A percentile compares a stretch with the other conserved stretches of the same genome.
These are phyloP conservation scores for Holcopasites calliopsidis DNA, from an alignment of 1,140 invertebrate genomes.

Conservation along the genomic window DNA sequence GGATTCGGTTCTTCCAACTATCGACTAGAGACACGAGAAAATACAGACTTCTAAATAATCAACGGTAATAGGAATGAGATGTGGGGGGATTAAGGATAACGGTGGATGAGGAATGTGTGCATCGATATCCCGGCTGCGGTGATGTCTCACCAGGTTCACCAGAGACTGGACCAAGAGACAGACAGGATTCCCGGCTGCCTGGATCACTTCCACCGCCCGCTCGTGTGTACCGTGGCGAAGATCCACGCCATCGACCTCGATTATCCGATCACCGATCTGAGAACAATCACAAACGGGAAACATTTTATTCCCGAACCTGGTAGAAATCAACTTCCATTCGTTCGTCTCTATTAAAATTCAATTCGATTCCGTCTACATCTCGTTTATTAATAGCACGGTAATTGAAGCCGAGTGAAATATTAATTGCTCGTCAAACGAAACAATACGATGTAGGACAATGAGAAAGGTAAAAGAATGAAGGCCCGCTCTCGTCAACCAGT, in stretches of 20 bases:
- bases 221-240: conserved; percentile 95
- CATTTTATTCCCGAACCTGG: no score
- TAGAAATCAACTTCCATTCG: no score
- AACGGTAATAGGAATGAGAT: no score
- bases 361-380: no score
- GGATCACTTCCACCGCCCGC: conserved; percentile 96
- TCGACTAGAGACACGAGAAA: no score
- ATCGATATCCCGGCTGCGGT: conserved; percentile 52
- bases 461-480: background rate
- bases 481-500: background rate
- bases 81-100: background rate
- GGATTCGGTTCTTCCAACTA: no score
- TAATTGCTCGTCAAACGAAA: no score
- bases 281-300: conserved; percentile 65
- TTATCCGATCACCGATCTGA: conserved; percentile 92
- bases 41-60: background rate
- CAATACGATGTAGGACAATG: no score
- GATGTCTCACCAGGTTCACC: conserved; percentile 86
- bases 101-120: background rate
- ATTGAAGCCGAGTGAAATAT: no score
- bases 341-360: no score
- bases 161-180: conserved; percentile 96
- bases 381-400: no score
- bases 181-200: conserved; percentile 93
- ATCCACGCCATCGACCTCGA: conserved; percentile 96